These are phyloP conservation scores for Crotalus helleri DNA, from an alignment of 2,113 vertebrate genomes.

Conservation along the genomic window DNA sequence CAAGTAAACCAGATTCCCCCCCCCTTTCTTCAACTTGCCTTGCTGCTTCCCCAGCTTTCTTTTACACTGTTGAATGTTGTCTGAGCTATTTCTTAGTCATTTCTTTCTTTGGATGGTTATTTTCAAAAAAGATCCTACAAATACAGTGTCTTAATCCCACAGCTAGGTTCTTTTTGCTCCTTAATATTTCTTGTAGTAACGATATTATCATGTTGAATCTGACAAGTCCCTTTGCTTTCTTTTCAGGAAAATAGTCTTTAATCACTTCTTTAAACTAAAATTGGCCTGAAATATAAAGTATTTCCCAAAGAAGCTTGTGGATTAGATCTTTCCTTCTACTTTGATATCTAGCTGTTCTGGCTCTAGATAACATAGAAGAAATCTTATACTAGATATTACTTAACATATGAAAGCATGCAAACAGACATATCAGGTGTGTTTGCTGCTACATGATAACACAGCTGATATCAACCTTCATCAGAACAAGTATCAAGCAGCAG, in stretches of 20 bases:
- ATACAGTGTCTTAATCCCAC: background rate
- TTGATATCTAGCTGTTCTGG: background rate
- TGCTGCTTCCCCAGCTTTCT: background rate
- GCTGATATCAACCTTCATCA: background rate
- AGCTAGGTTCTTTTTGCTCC: background rate
- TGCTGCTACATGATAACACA: background rate
- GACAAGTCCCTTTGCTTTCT: background rate
- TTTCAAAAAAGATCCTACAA: background rate
- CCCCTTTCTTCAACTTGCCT: background rate
- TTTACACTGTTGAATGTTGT: background rate
- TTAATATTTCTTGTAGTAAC: background rate
- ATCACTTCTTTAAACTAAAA: background rate
- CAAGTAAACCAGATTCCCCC: background rate
- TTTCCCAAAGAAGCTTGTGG: background rate
- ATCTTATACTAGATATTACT: background rate
- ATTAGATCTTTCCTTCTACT: background rate
- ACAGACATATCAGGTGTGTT: background rate
- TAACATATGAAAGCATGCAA: background rate
- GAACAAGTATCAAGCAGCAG: background rate
- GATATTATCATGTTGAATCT: background rate
- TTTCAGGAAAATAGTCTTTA: background rate
- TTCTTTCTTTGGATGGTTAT: background rate
- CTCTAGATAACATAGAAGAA: background rate
- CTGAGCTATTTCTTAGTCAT: background rate
- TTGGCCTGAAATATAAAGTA: background rate